phyloP scores from a whole-genome alignment of 1,140 invertebrate species.

The Achatina immaculata region DNA sequence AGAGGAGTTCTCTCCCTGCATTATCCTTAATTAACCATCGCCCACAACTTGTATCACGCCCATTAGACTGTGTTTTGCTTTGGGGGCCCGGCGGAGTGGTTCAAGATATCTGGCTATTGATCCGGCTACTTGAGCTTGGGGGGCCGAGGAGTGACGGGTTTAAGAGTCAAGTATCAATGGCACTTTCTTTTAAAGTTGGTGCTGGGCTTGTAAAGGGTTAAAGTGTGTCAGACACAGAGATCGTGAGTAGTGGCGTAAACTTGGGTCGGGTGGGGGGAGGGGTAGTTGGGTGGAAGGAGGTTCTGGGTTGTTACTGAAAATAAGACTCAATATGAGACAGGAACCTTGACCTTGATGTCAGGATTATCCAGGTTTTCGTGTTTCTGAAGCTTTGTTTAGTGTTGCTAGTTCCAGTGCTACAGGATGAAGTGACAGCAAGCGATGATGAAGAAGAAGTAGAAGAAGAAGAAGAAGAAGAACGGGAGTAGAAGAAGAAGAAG shows the following conservation, averaged over 20 bases:
- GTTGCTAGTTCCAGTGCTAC: too few species aligned
- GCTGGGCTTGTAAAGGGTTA: too few species aligned
- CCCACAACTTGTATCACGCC: background rate
- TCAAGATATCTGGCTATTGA: background rate
- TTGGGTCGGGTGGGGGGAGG: background rate
- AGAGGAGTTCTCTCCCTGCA: too few species aligned
- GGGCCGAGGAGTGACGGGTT: background rate
- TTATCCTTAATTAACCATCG: conserved; percentile 15
- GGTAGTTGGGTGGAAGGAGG: background rate
- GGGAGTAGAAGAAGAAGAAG: too few species aligned
- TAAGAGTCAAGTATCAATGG: conserved; percentile 12
- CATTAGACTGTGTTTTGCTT: background rate
- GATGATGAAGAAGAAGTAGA: too few species aligned
- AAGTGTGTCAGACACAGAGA: background rate
- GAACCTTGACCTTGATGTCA: too few species aligned
- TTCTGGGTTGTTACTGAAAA: background rate
- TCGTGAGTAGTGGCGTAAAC: background rate
- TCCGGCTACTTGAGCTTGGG: conserved; percentile 2
- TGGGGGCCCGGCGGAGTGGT: background rate
- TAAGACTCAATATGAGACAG: too few species aligned
- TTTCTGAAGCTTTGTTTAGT: too few species aligned
- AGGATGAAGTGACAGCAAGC: too few species aligned
- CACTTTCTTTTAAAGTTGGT: too few species aligned
- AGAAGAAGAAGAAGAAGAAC: too few species aligned
- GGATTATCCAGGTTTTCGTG: too few species aligned